Evolutionary conservation across 1,140 invertebrate genomes (phyloP), one percentile per base, ranked within the genome.

Genomic region (Aphaenogaster rudis): DNA sequence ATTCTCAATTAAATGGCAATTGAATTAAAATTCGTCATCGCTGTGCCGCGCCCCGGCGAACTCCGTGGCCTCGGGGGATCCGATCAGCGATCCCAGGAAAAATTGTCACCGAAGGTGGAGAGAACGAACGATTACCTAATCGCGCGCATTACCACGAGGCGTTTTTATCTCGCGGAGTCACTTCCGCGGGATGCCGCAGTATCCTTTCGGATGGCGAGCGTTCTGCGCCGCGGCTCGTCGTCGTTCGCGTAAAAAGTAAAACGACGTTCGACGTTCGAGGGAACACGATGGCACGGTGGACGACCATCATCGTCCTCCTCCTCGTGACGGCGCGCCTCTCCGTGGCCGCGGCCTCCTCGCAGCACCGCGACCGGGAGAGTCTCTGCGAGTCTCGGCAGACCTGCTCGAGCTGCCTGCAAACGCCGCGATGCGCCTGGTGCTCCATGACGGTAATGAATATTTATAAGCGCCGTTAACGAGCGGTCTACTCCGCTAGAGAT

Each of bases 341-440:
- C 21, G 42, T 64, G 7, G 17, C 64, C 3, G 52, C 69, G 11
- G 39, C 28, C 9, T 54, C 69, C 9, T 54, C 69, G 63, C 69
- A 91, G 17, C 67, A 89, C 1, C 86, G 88, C 21, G 88, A 92
- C 64, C 39, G 88, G 17, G 92, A 94, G 11, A 90, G 50, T n/a
- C 57, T 91, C 3, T 94, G 94, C 71, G 91, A 92, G 4, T 79
- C 86, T 0, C 92, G 92, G 64, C 82, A 89, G 36, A 92, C 82
- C 2, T 94, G 94, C 67, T n/a, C 66, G 3, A 86, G 69, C 13
- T 94, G 94, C 59, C 21, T 94, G 15, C 92, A 89, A 57, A 92
- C 88, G 17, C 89, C 92, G 0, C 86, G 61, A 63, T 94, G 94
- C 52, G 91, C 92, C 72, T 94, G 94, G 94, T 94, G 94, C 66